Base-by-base conservation (phyloP, 2,113 vertebrate species). In the Indicator indicator region DNA sequence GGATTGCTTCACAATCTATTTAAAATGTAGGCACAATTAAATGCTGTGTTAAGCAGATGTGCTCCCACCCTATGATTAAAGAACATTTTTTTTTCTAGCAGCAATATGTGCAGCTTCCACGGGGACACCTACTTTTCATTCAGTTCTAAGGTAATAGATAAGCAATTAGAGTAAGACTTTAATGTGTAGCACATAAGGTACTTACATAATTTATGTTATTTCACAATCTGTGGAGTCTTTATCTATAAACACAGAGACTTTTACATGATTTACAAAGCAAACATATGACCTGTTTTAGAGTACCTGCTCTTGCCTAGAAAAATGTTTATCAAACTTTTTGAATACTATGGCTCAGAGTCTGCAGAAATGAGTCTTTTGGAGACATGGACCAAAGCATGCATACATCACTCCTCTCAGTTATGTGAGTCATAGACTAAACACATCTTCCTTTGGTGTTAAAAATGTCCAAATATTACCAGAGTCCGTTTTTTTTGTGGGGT, bases 361-460 rank as follows among this genome's bases (percentile, higher is more conserved):
- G 70, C 85, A 91, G 86, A 91, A 93, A 91, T 16, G 9, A 24
- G 73, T 67, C 42, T 87, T 83, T 59, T 85, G 88, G 89, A 97
- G 70, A 95, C 84, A 59, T 3, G 50, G 55, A 60, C 38, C 17
- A 74, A 74, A 94, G 81, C 0, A 11, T 80, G 60, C 78, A 80
- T 56, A 83, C 18, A 60, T 94, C 90, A 91, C 27, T 76, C 28
- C 62, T 56, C 26, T 73, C 87, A 79, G 65, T 91, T 77, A 48
- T 44, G 38, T 16, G 63, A 54, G 75, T 77, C 74, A 92, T 28
- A 97, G 95, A 97, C 95, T 96, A 96, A 97, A 97, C 92, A 97
- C 9, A 60, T 48, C 86, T 87, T 88, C 23, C 28, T 73, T 79
- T 76, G 52, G 77, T 92, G 80, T 87, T 91, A 92, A 85, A 95